Conservation (phyloP, 2,797 vertebrate species). For the Tiaroga cobitis region DNA sequence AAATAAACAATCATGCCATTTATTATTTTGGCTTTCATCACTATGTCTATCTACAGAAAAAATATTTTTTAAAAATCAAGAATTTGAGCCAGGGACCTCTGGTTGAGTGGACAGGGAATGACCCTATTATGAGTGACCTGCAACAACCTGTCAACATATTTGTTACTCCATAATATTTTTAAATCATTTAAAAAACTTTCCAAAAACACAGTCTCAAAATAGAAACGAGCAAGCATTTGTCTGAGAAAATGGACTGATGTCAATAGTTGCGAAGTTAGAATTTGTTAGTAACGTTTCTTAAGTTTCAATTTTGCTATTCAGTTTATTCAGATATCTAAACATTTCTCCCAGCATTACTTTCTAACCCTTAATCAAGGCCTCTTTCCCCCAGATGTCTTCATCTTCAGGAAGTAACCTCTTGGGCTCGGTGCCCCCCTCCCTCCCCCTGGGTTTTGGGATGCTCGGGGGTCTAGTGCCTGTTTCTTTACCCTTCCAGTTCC, state of each 20-base stretch:
- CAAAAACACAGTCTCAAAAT: not conserved
- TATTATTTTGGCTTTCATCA: no score
- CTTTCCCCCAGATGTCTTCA: slow-evolving; percentile 75
- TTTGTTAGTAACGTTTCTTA: not conserved
- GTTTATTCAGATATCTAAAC: not conserved
- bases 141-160: not conserved
- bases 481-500: slow-evolving; percentile 97
- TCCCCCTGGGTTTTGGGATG: slow-evolving; percentile 96
- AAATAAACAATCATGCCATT: no score
- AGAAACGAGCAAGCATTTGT: not conserved
- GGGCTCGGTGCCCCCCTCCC: slow-evolving; percentile 84
- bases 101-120: no score
- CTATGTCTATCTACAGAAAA: no score
- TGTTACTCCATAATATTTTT: no score
- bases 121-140: no score
- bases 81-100: no score
- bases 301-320: not conserved
- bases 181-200: not conserved
- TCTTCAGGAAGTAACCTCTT: slow-evolving; percentile 84
- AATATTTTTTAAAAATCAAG: no score
- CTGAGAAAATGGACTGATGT: not conserved
- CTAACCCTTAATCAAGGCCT: not conserved
- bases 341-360: not conserved
- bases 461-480: slow-evolving; percentile 95
- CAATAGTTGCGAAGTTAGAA: not conserved